phyloP scores from a whole-genome alignment of 2,888 invertebrate genomes.

The Polylopha cassiicola region DNA sequence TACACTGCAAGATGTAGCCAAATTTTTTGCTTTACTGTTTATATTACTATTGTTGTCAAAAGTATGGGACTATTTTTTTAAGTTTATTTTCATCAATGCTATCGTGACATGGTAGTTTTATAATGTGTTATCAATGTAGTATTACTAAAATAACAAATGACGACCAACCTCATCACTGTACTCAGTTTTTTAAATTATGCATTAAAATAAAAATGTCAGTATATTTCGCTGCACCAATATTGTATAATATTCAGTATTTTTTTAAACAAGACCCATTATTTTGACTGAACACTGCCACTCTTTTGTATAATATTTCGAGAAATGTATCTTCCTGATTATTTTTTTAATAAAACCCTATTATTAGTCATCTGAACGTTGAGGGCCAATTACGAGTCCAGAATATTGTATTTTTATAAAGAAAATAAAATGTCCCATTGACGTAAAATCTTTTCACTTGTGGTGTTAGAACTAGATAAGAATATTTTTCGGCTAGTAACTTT shows the following conservation, averaged over 20 bases:
- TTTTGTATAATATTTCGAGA: conserved; percentile 21
- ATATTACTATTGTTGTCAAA: too few species aligned
- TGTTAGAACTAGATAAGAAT: background rate
- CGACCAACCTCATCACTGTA: too few species aligned
- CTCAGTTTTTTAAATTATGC: too few species aligned
- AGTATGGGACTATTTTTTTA: too few species aligned
- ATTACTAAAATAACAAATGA: too few species aligned
- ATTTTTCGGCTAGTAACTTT: conserved; percentile 10
- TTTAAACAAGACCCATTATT: conserved; percentile 2
- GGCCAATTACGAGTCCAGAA: conserved; percentile 38
- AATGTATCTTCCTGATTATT: conserved; percentile 1
- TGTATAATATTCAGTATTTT: conserved; percentile 11
- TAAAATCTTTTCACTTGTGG: conserved; percentile 2
- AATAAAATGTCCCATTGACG: conserved; percentile 1
- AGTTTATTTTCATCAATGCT: too few species aligned
- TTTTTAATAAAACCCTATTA: conserved; percentile 7
- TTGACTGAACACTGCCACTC: conserved; percentile 15
- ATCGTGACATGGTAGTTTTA: too few species aligned
- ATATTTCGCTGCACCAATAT: background rate
- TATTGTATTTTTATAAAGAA: conserved; percentile 35
- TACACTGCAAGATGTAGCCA: too few species aligned
- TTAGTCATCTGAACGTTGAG: conserved; percentile 27
- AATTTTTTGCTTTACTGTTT: too few species aligned
- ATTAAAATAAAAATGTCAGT: conserved; percentile 4
- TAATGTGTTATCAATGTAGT: too few species aligned